These are phyloP conservation scores for Glossosoma conforme DNA, from an alignment of 1,140 invertebrate species.

Conservation along the genomic window DNA sequence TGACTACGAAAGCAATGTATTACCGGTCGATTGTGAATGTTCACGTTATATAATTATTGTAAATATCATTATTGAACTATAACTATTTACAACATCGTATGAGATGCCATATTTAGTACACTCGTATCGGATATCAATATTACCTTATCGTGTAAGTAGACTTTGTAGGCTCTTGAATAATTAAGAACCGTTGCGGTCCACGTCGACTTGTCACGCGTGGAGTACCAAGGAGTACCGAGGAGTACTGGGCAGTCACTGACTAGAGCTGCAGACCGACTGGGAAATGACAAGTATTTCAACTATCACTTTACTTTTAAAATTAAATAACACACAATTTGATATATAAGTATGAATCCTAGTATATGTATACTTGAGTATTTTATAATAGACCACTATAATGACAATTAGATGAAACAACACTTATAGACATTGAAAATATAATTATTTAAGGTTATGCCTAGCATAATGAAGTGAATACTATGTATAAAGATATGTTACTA, in stretches of 20 bases:
- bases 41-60: constrained; percentile 28
- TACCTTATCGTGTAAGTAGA: constrained; percentile 16
- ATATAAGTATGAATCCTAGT: constrained; percentile 26
- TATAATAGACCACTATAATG: constrained; percentile 28
- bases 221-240: too few relatives aligned
- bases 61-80: constrained; percentile 26
- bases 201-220: too few relatives aligned
- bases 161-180: constrained; percentile 11
- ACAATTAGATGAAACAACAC: constrained; percentile 27
- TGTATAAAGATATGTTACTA: constrained; percentile 22
- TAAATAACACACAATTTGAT: constrained; percentile 5
- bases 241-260: too few relatives aligned
- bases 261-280: too few relatives aligned
- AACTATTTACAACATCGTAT: constrained; percentile 16
- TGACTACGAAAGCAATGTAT: constrained; percentile 19
- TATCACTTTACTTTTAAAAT: constrained; percentile 11
- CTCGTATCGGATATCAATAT: constrained; percentile 16
- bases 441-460: constrained; percentile 20
- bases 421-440: constrained; percentile 27
- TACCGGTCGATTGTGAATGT: constrained; percentile 27
- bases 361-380: constrained; percentile 30
- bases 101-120: constrained; percentile 31
- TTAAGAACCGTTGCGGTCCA: constrained; percentile 7
- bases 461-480: constrained; percentile 17
- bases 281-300: too few relatives aligned